Conservation (phyloP, 37 sponge, comb jelly and placozoan species). For the Crambe crambe region DNA sequence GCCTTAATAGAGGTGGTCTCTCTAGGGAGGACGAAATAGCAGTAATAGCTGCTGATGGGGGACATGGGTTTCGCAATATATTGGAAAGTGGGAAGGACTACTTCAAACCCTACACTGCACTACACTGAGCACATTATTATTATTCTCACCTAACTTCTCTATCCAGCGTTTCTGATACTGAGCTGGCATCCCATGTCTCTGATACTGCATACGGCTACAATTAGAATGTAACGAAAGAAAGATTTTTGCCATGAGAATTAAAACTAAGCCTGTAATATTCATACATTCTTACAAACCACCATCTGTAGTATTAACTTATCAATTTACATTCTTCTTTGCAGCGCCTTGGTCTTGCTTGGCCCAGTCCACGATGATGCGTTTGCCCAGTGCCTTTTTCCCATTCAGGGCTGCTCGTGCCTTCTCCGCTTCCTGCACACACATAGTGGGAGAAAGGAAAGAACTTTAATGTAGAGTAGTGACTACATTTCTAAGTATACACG, state of each 20-base stretch:
- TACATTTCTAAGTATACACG: no score
- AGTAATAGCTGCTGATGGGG: no score
- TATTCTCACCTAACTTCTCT: slow-evolving; percentile 54
- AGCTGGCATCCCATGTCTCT: slow-evolving; percentile 71
- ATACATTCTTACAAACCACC: no score
- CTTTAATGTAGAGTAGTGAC: not conserved
- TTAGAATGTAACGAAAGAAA: not conserved
- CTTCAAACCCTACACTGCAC: no score
- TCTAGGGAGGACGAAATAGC: no score
- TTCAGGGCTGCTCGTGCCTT: slow-evolving; percentile 47
- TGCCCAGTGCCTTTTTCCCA: slow-evolving; percentile 75
- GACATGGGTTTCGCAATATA: no score
- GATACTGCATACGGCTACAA: slow-evolving; percentile 46
- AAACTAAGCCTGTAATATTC: no score
- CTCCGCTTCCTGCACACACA: slow-evolving; percentile 67
- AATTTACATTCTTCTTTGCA: slow-evolving; percentile 43
- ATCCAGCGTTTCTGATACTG: slow-evolving; percentile 61
- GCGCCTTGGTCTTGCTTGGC: slow-evolving; percentile 55
- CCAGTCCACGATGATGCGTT: slow-evolving; percentile 78
- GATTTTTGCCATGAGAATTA: not conserved
- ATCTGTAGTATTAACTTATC: not conserved
- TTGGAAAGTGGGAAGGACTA: no score
- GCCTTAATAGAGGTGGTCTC: no score
- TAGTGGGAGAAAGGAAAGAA: no score
- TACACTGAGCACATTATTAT: no score